phyloP scores from a whole-genome alignment of 2,888 invertebrate species.

The Stenichneumon culpator region DNA sequence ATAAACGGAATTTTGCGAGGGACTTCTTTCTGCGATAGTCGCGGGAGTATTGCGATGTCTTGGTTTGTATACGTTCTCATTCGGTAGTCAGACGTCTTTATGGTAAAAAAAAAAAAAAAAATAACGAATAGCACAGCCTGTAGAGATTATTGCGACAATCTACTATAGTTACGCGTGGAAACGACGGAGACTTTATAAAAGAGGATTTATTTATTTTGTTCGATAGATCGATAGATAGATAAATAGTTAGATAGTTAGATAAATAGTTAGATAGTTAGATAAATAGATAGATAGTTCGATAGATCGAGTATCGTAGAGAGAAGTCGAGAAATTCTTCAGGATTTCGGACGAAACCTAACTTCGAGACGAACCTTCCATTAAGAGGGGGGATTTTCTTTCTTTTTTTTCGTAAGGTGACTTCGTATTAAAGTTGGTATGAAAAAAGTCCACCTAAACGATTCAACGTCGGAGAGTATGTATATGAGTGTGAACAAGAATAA shows the following conservation, averaged over 20 bases:
- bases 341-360: slow-evolving; percentile 5
- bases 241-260: too few species aligned
- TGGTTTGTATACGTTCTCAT: neutral
- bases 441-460: neutral
- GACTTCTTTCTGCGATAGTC: too few species aligned
- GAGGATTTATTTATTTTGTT: slow-evolving; percentile 38
- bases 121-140: neutral
- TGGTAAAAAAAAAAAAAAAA: neutral
- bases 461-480: slow-evolving; percentile 21
- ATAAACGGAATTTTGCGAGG: too few species aligned
- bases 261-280: too few species aligned
- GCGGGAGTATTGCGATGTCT: neutral
- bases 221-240: too few species aligned
- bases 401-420: neutral
- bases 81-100: neutral
- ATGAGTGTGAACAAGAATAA: slow-evolving; percentile 52
- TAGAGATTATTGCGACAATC: neutral
- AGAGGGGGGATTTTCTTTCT: neutral
- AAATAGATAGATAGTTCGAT: too few species aligned
- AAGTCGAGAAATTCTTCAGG: neutral
- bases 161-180: neutral
- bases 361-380: slow-evolving; percentile 33
- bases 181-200: neutral
- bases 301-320: neutral
- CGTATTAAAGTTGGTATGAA: neutral